A percentile compares a stretch with the other conserved stretches of the same genome.
These are phyloP conservation scores for Apamea crenata DNA, from an alignment of 2,888 invertebrate genomes.

Conservation along the genomic window DNA sequence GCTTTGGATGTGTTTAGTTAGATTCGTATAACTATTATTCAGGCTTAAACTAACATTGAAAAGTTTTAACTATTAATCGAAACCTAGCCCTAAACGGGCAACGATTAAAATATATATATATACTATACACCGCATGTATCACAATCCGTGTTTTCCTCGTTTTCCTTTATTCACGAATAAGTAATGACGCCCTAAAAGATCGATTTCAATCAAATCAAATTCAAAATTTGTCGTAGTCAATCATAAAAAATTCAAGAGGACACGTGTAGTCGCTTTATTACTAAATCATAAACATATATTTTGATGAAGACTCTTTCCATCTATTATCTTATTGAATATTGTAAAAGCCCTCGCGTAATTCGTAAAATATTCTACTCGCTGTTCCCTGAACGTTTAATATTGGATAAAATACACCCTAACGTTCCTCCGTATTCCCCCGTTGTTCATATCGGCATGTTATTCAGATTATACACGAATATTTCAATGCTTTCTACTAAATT, in stretches of 20 bases:
- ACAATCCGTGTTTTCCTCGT: not conserved
- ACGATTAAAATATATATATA: not conserved
- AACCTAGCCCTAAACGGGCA: not conserved
- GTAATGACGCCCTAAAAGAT: conserved; percentile 1
- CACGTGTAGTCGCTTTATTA: conserved; percentile 59
- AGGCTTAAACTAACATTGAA: not conserved
- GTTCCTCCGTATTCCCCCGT: conserved; percentile 87
- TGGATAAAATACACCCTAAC: conserved; percentile 89
- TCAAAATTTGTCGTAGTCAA: conserved; percentile 34
- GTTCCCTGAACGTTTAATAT: conserved; percentile 89
- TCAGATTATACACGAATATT: conserved; percentile 91
- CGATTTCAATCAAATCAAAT: conserved; percentile 24
- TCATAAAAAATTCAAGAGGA: conserved; percentile 61
- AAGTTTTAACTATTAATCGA: not conserved
- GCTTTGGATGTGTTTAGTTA: not conserved
- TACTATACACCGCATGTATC: not conserved
- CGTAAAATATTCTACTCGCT: conserved; percentile 86
- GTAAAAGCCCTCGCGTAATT: conserved; percentile 85
- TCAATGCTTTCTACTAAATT: conserved; percentile 91
- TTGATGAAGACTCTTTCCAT: conserved; percentile 75
- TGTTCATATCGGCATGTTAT: conserved; percentile 91
- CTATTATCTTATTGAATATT: conserved; percentile 87
- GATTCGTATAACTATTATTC: not conserved
- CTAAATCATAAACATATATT: conserved; percentile 66
- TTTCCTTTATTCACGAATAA: not conserved